phyloP scores from a whole-genome alignment of 1,140 invertebrate species.

The Plodia interpunctella region DNA sequence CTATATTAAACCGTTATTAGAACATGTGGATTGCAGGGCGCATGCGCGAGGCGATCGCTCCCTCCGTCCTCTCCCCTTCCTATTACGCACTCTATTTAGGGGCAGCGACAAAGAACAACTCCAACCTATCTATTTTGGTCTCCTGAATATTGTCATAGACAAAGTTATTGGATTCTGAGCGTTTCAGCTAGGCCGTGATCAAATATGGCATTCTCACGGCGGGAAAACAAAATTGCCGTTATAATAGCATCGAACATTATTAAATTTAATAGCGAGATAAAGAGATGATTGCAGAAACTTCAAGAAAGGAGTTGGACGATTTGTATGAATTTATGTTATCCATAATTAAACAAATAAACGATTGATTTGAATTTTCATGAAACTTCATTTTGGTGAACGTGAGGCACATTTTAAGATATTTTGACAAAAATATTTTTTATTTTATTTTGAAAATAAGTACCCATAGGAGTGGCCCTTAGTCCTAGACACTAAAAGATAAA shows the following conservation, averaged over 20 bases:
- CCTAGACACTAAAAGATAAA: too few relatives aligned
- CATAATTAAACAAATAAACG: too few relatives aligned
- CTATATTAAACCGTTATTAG: slow-evolving; percentile 68
- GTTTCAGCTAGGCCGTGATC: slow-evolving; percentile 21
- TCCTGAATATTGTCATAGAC: slow-evolving; percentile 62
- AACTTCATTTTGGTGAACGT: too few relatives aligned
- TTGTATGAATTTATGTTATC: too few relatives aligned
- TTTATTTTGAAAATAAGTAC: too few relatives aligned
- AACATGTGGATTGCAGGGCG: slow-evolving; percentile 37
- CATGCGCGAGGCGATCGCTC: slow-evolving; percentile 52
- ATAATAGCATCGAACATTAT: slow-evolving; percentile 16
- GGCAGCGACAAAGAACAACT: slow-evolving; percentile 69
- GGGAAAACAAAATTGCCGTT: slow-evolving; percentile 32
- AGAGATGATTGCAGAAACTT: too few relatives aligned
- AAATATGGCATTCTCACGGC: slow-evolving; percentile 29
- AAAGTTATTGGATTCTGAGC: slow-evolving; percentile 55
- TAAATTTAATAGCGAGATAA: too few relatives aligned
- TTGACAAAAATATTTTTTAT: too few relatives aligned
- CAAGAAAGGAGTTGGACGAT: too few relatives aligned
- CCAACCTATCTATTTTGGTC: slow-evolving; percentile 71
- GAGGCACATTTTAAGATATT: too few relatives aligned
- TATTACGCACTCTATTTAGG: slow-evolving; percentile 74
- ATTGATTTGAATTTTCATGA: too few relatives aligned
- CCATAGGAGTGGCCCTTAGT: too few relatives aligned
- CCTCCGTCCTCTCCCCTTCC: slow-evolving; percentile 59